A percentile compares a stretch with the other conserved stretches of the same genome.
Conservation (phyloP, 2,888 invertebrate genomes). For the Phengaris arion region DNA sequence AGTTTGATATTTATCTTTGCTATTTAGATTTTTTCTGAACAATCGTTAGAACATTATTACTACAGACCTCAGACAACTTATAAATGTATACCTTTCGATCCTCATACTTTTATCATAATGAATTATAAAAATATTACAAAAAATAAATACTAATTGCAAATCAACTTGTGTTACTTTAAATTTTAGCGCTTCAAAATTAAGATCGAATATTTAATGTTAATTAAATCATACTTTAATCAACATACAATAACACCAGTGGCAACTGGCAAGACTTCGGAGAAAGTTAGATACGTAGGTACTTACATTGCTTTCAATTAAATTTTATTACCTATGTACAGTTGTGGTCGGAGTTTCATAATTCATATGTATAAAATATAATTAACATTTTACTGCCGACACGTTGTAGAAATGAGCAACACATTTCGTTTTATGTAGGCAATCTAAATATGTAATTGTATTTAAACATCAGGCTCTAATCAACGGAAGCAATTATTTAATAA, state of each 20-base stretch:
- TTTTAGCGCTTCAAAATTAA: neutral
- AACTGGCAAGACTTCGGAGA: neutral
- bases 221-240: neutral
- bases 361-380: slow-evolving; percentile 22
- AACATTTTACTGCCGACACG: slow-evolving; percentile 24
- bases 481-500: slow-evolving; percentile 19
- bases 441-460: slow-evolving; percentile 10
- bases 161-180: too few species aligned
- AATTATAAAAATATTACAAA: too few species aligned
- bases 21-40: too few species aligned
- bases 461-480: slow-evolving; percentile 9
- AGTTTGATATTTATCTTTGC: too few species aligned
- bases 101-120: too few species aligned
- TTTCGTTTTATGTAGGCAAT: slow-evolving; percentile 12
- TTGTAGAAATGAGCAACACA: slow-evolving; percentile 15
- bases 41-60: too few species aligned
- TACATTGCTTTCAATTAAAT: slow-evolving; percentile 13
- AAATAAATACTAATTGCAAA: too few species aligned
- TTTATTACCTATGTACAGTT: slow-evolving; percentile 22
- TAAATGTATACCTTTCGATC: too few species aligned
- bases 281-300: neutral
- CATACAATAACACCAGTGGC: neutral
- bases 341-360: neutral
- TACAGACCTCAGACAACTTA: neutral
- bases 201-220: neutral